Evolutionary conservation across 2,797 vertebrate genomes (phyloP), one percentile per base, ranked within the genome.

Genomic region (Cossypha dichroa): DNA sequence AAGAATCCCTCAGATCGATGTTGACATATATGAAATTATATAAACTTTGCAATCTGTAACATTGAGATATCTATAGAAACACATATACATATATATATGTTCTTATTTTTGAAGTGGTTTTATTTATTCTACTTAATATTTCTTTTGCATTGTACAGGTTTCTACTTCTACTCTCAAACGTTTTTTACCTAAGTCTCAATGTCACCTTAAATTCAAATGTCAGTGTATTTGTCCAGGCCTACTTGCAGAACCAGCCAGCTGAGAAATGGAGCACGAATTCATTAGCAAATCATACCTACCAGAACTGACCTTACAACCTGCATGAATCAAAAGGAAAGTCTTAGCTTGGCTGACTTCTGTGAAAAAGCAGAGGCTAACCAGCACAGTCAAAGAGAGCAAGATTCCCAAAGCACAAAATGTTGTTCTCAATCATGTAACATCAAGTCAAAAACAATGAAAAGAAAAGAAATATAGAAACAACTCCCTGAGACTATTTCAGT

Each of bases 241-340:
- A 76, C 85, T 76, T 79, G 59, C 83, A 91, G 93, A 96, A 89
- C 38, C 74, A 96, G 41, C 41, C 94, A 96, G 41, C 64, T 93
- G 92, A 89, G 91, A 96, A 95, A 94, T 83, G 68, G 84, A 95
- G 87, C 92, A 92, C 22, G 38, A 88, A 93, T 94, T 96, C 84
- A 82, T 93, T 93, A 96, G 43, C 41, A 92, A 92, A 68, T 92
- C 68, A 51, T 89, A 91, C 56, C 63, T 88, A 90, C 84, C 72
- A 95, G 87, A 93, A 88, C 54, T 91, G 89, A 94, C 91, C 92
- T 92, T 91, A 89, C 40, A 91, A 88, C 94, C 87, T 80, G 7
- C 49, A 64, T 49, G 81, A 92, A 76, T 88, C 70, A 52, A 75
- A 91, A 67, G 64, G 34, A 78, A 73, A 82, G 49, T 40, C 62